phyloP scores from a whole-genome alignment of 2,113 vertebrate species.

The Leiothrix lutea region DNA sequence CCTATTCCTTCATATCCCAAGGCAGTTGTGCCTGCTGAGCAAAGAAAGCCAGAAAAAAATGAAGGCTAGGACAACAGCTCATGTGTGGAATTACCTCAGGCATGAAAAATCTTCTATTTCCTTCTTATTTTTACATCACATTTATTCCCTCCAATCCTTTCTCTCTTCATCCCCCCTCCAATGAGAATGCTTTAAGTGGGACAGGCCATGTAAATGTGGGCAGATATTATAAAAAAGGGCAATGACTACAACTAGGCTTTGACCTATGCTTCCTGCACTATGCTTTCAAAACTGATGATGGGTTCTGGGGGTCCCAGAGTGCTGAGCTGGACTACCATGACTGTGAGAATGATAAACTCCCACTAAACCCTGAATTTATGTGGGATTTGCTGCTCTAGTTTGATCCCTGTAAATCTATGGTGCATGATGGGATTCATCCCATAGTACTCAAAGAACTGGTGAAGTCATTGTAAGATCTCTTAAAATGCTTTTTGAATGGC shows the following conservation, averaged over 20 bases:
- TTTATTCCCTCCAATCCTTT: background rate
- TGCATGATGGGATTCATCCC: rapidly evolving
- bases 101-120: background rate
- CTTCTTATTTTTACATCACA: background rate
- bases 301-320: background rate
- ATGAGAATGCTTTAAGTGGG: background rate
- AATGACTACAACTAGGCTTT: background rate
- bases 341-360: background rate
- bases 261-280: background rate
- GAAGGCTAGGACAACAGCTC: background rate
- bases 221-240: background rate
- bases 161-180: background rate
- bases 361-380: background rate
- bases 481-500: background rate
- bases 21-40: background rate
- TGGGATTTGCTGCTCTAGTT: background rate
- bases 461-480: background rate
- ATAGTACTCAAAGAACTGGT: background rate
- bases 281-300: background rate
- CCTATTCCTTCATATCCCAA: background rate
- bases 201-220: background rate
- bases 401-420: background rate
- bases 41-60: background rate
- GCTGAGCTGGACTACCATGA: background rate
- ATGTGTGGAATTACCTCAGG: background rate